These are phyloP conservation scores for Distichodus sexfasciatus DNA, from an alignment of 2,797 vertebrate genomes.

Conservation along the genomic window DNA sequence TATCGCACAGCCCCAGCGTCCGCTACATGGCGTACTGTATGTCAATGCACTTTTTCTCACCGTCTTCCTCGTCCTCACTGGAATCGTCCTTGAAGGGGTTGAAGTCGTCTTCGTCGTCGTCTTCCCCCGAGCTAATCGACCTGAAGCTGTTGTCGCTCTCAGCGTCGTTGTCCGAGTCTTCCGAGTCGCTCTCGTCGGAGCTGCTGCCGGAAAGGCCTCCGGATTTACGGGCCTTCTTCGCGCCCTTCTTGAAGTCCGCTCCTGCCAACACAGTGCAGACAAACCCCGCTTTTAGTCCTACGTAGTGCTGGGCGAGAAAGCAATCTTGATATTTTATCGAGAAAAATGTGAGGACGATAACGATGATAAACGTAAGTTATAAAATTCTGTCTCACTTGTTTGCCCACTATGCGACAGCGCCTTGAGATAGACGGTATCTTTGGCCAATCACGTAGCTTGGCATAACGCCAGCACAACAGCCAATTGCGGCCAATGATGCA, in stretches of 20 bases:
- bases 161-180: constrained; percentile 67
- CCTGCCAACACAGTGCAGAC: constrained; percentile 68
- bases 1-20: too few species aligned
- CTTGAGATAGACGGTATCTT: too few species aligned
- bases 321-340: too few species aligned
- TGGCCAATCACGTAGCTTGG: too few species aligned
- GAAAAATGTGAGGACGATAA: too few species aligned
- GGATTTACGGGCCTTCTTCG: constrained; percentile 84
- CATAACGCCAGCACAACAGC: too few species aligned
- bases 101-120: constrained; percentile 88
- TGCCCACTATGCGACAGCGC: too few species aligned
- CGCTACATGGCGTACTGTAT: too few species aligned
- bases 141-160: constrained; percentile 89
- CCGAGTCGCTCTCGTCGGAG: constrained; percentile 90
- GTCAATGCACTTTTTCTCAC: constrained; percentile 67
- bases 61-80: constrained; percentile 90
- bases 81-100: constrained; percentile 97
- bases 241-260: constrained; percentile 81
- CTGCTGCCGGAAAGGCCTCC: constrained; percentile 90
- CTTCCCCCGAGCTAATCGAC: constrained; percentile 86
- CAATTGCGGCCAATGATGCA: too few species aligned
- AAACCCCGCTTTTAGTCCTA: neutral
- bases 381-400: too few species aligned
- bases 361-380: too few species aligned
- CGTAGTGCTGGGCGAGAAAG: too few species aligned